A percentile compares a stretch with the other conserved stretches of the same genome.
phyloP scores from a whole-genome alignment of 1,140 invertebrate genomes.

The Drosophila saltans region DNA sequence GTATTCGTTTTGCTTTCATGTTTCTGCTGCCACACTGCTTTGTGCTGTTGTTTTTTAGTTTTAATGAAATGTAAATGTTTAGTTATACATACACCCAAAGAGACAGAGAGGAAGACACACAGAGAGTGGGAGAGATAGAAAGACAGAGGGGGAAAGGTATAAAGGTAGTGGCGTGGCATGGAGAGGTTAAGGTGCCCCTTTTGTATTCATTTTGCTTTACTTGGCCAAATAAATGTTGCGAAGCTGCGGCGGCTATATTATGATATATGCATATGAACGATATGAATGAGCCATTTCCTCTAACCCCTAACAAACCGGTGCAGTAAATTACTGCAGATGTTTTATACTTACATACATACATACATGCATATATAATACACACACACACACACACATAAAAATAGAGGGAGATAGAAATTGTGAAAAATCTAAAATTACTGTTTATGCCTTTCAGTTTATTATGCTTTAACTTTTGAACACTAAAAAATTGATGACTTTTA shows the following conservation, averaged over 20 bases:
- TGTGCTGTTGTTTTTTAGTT: constrained; percentile 79
- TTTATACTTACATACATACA: not conserved
- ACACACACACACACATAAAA: not conserved
- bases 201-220: constrained; percentile 3
- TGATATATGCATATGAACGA: not conserved
- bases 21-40: constrained; percentile 57
- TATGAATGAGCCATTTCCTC: not conserved
- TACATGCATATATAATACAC: not conserved
- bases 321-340: not conserved
- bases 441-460: too few relatives aligned
- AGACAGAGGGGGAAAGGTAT: not conserved
- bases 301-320: not conserved
- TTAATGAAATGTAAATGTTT: constrained; percentile 82
- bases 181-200: not conserved
- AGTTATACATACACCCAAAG: constrained; percentile 61
- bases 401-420: too few relatives aligned
- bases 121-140: constrained; percentile 16
- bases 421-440: too few relatives aligned
- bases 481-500: too few relatives aligned
- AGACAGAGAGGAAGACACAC: not conserved
- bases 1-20: constrained; percentile 68
- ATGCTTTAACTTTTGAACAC: too few relatives aligned
- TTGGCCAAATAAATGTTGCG: constrained; percentile 7
- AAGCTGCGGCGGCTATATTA: not conserved
- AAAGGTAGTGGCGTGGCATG: not conserved